Conservation (phyloP, 2,113 vertebrate species). For the Chroicocephalus ridibundus region DNA sequence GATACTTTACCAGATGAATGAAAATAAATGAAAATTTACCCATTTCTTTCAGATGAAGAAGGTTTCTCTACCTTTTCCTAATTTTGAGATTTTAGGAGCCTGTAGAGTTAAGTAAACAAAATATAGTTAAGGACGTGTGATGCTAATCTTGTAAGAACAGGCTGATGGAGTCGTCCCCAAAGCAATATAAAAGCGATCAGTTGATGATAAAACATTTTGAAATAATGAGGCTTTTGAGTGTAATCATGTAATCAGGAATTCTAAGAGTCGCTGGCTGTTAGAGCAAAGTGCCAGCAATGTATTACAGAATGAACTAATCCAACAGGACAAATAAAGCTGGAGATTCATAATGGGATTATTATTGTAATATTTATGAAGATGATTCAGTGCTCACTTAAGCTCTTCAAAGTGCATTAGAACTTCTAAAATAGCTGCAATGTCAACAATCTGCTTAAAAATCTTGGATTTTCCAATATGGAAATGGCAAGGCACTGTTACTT, state of each 20-base stretch:
- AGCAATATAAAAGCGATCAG: neutral
- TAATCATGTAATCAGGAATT: slow-evolving; percentile 8
- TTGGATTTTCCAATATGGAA: neutral
- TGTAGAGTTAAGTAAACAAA: slow-evolving; percentile 3
- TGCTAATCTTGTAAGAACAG: neutral
- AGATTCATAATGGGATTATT: slow-evolving; percentile 13
- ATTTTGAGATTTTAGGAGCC: neutral
- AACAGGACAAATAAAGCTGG: slow-evolving; percentile 17
- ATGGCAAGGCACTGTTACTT: neutral
- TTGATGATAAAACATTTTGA: slow-evolving; percentile 25
- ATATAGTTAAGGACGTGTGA: neutral
- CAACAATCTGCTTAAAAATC: neutral
- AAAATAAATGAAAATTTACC: neutral
- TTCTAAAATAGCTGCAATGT: neutral
- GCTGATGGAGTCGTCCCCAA: neutral
- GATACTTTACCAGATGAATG: neutral
- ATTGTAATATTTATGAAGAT: slow-evolving; percentile 28
- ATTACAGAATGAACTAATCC: neutral
- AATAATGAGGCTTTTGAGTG: slow-evolving; percentile 39
- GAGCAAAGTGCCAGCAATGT: neutral
- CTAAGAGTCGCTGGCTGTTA: neutral
- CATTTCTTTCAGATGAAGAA: neutral
- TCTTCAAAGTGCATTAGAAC: slow-evolving; percentile 18
- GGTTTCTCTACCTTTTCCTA: neutral
- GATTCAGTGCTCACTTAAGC: neutral